Percentiles rank a stretch among this genome's conserved stretches.
Conservation (phyloP, 1,140 invertebrate species). For the Drosophila guanche region DNA sequence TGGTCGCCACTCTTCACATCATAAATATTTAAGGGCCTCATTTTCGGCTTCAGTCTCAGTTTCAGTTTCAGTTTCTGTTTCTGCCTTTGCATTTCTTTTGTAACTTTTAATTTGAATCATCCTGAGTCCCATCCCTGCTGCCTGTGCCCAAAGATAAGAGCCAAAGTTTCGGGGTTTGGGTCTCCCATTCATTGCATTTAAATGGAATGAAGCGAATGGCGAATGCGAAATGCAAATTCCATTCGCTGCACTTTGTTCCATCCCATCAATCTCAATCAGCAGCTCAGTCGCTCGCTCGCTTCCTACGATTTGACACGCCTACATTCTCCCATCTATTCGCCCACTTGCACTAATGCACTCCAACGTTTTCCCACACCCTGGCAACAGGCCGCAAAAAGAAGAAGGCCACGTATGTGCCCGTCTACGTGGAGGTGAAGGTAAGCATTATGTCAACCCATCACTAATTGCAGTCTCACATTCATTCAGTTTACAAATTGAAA, state of each 20-base stretch:
- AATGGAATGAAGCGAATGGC: conserved; percentile 40
- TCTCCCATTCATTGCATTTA: conserved; percentile 72
- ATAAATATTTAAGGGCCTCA: conserved; percentile 79
- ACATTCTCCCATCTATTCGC: conserved; percentile 6
- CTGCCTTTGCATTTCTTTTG: conserved; percentile 71
- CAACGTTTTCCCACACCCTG: background rate
- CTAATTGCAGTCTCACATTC: background rate
- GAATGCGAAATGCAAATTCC: conserved; percentile 59
- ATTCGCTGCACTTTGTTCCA: conserved; percentile 35
- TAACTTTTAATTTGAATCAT: conserved; percentile 78
- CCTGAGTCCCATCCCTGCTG: conserved; percentile 14
- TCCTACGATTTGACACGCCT: conserved; percentile 40
- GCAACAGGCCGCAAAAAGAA: conserved; percentile 61
- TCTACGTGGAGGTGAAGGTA: conserved; percentile 82
- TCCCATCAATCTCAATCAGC: conserved; percentile 64
- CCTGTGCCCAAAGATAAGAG: conserved; percentile 58
- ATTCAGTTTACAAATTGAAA: conserved; percentile 18
- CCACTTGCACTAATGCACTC: conserved; percentile 42
- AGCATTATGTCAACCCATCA: conserved; percentile 12
- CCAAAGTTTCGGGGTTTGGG: conserved; percentile 53
- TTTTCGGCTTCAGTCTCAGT: conserved; percentile 37
- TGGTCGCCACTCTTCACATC: conserved; percentile 60
- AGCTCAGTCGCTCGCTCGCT: conserved; percentile 27
- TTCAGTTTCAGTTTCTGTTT: conserved; percentile 6
- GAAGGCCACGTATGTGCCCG: conserved; percentile 50